These are phyloP conservation scores for Chymomyza fuscimana DNA, from an alignment of 2,888 invertebrate genomes.

Conservation along the genomic window DNA sequence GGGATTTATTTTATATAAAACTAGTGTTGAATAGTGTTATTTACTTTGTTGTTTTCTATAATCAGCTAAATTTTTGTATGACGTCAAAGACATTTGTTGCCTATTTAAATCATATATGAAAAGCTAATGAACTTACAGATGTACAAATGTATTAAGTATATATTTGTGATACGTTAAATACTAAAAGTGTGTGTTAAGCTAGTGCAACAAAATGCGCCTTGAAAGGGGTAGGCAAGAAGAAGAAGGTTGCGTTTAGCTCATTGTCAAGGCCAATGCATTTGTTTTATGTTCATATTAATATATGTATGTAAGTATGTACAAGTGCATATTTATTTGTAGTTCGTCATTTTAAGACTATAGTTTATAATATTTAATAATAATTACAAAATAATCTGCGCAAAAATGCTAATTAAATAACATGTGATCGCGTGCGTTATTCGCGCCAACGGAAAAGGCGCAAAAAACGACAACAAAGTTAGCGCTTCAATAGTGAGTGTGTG, in stretches of 20 bases:
- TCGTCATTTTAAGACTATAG: too few relatives aligned
- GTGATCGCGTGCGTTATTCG: background rate
- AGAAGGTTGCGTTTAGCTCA: too few relatives aligned
- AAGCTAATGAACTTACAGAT: background rate
- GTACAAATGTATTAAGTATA: background rate
- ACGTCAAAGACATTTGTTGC: background rate
- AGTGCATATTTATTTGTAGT: background rate
- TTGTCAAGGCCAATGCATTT: background rate
- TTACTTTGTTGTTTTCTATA: background rate
- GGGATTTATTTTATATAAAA: background rate
- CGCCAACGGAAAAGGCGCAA: background rate
- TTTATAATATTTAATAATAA: conserved; percentile 3
- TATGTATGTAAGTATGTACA: too few relatives aligned
- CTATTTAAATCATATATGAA: background rate
- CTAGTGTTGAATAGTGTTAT: background rate
- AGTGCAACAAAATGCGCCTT: too few relatives aligned
- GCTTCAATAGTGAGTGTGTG: background rate
- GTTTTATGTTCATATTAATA: background rate
- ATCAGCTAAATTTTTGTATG: background rate
- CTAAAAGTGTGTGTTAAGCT: too few relatives aligned
- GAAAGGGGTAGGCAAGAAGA: too few relatives aligned
- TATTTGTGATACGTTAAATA: background rate
- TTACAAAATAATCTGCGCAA: conserved; percentile 5
- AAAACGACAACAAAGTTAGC: background rate
- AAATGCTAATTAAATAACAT: conserved; percentile 7